A percentile compares a stretch with the other conserved stretches of the same genome.
Evolutionary conservation across 2,113 vertebrate species (phyloP).

Genomic region (Rhynchomys soricoides): DNA sequence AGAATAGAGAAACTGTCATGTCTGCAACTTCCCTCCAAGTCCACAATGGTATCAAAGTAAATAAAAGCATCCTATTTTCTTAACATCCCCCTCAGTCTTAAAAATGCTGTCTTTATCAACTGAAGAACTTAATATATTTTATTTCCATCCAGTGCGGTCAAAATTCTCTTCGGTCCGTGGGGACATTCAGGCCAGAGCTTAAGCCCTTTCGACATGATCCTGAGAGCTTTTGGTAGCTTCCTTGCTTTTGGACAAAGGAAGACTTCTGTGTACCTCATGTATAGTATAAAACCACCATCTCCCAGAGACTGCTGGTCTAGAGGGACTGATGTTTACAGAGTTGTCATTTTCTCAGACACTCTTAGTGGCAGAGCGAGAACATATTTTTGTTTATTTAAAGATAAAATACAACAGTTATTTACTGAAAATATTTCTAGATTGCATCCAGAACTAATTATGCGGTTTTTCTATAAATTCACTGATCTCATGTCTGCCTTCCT

Average conservation of each 20-base stretch:
- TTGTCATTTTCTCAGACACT: constrained; percentile 1
- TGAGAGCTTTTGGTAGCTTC: not conserved
- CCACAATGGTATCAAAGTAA: constrained; percentile 36
- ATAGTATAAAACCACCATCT: not conserved
- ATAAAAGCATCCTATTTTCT: not conserved
- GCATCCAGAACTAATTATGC: not conserved
- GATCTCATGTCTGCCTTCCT: not conserved
- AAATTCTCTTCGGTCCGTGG: not conserved
- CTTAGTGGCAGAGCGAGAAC: not conserved
- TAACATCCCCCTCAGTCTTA: not conserved
- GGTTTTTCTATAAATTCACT: not conserved
- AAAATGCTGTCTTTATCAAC: not conserved
- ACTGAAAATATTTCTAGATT: not conserved
- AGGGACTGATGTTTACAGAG: not conserved
- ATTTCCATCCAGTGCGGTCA: constrained; percentile 21
- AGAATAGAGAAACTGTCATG: not conserved
- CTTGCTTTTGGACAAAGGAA: constrained; percentile 41
- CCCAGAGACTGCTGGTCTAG: not conserved
- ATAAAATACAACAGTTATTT: not conserved
- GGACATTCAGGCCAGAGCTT: not conserved
- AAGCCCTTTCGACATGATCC: not conserved
- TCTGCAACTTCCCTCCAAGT: constrained; percentile 14
- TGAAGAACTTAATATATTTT: constrained; percentile 39
- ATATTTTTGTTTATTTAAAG: constrained; percentile 40
- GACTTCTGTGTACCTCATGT: not conserved